Evolutionary conservation across 2,797 vertebrate species (phyloP).

Genomic region (Gobio occitaniae): DNA sequence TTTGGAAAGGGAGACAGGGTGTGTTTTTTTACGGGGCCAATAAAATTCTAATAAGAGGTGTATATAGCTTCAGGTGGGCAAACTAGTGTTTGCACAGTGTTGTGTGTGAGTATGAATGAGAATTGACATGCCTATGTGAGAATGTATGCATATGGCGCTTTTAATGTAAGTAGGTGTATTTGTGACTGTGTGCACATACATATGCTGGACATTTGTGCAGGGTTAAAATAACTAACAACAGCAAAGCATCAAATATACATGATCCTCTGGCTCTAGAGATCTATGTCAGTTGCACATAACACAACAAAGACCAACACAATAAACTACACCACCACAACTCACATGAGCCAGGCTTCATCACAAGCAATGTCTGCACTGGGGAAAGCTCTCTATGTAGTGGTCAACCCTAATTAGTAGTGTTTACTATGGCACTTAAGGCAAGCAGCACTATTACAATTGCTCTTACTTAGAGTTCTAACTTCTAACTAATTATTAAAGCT

Average conservation of each 20-base stretch:
- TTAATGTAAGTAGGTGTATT: background rate
- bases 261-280: conserved; percentile 53
- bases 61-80: conserved; percentile 36
- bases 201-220: conserved; percentile 1
- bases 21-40: conserved; percentile 58
- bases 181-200: conserved; percentile 24
- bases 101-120: conserved; percentile 20
- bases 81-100: conserved; percentile 22
- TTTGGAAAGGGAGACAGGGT: conserved; percentile 47
- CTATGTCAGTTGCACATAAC: conserved; percentile 46
- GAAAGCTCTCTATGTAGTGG: conserved; percentile 49
- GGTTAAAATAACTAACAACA: conserved; percentile 57
- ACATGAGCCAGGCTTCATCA: conserved; percentile 20
- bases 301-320: conserved; percentile 52
- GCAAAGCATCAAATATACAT: conserved; percentile 72
- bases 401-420: conserved; percentile 24
- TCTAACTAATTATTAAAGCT: background rate
- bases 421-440: conserved; percentile 25
- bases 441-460: background rate
- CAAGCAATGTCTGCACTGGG: conserved; percentile 43
- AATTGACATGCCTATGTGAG: background rate
- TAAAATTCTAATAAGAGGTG: conserved; percentile 46
- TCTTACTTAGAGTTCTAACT: background rate
- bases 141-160: conserved; percentile 6
- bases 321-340: conserved; percentile 44